These are phyloP conservation scores for Marronus borbonicus DNA, from an alignment of 2,888 invertebrate species.

Conservation along the genomic window DNA sequence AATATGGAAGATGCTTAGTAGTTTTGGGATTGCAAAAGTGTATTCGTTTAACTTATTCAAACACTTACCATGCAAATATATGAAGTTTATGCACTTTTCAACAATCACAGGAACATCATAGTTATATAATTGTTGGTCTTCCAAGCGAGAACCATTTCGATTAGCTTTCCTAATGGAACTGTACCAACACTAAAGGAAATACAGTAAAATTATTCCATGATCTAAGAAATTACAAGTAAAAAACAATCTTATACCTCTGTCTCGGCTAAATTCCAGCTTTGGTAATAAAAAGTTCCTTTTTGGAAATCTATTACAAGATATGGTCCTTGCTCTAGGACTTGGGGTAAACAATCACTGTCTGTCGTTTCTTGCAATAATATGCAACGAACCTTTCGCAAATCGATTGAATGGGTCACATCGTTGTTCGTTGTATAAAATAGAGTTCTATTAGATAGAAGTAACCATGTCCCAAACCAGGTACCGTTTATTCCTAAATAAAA, in stretches of 20 bases:
- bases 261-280: conserved; percentile 81
- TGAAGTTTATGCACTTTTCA: conserved; percentile 94
- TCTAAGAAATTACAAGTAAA: too few relatives aligned
- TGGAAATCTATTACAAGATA: conserved; percentile 81
- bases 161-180: conserved; percentile 82
- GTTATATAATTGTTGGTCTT: conserved; percentile 90
- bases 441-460: conserved; percentile 79
- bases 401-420: conserved; percentile 76
- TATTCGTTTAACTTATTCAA: too few relatives aligned
- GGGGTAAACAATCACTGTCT: conserved; percentile 73
- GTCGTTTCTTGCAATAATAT: conserved; percentile 75
- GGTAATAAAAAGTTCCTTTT: conserved; percentile 78
- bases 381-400: conserved; percentile 86
- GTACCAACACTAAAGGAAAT: conserved; percentile 77
- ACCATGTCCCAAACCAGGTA: conserved; percentile 86
- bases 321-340: conserved; percentile 74
- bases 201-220: too few relatives aligned
- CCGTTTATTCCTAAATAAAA: conserved; percentile 77
- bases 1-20: too few relatives aligned
- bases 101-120: conserved; percentile 93
- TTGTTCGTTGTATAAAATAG: conserved; percentile 76
- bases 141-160: conserved; percentile 84
- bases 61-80: conserved; percentile 85
- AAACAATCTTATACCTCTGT: conserved; percentile 72
- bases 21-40: too few relatives aligned